Evolutionary conservation across 2,888 invertebrate genomes (phyloP), one percentile per base, ranked within the genome.

Genomic region (Melinaea marsaeus): DNA sequence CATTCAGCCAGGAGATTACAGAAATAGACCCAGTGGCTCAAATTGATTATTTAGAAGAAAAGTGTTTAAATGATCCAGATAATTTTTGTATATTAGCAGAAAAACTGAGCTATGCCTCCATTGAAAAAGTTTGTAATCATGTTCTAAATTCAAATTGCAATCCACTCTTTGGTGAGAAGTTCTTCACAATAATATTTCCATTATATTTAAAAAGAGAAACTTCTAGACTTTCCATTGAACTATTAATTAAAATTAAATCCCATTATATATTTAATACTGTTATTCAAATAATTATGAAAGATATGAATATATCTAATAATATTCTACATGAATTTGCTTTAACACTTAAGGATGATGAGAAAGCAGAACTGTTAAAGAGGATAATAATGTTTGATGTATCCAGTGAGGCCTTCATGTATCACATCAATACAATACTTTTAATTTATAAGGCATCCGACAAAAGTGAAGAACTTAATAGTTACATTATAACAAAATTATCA

Each of bases 381-480:
- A n/a, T 88, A 0, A 64, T 71, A 0, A 63, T 70, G 0, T 64
- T 76, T 2, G 75, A 84, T 45, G 61, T 86, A 11, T 60, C 74
- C 0, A 4, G 66, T 0, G 72, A 80, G 51, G 70, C 77, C 2
- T 85, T 88, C 56, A 32, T 71, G 2, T 70, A 80, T 47, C 80
- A 86, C 58, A 35, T 88, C 3, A 73, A 78, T 32, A 69, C 77
- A 3, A 75, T 89, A n/a, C 72, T 73, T n/a, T 67, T 69, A 34
- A 74, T 79, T 0, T 90, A 88, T 59, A 84, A 80, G 71, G 70
- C 70, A n/a, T 76, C 80, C 65, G 70, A 68, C 0, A 85, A 83
- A 65, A 73, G 72, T 4, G 74, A 76, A 7, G 62, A 37, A 0
- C 61, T 81, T 2, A 84, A 89, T 61, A 75, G 67, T 5, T 81